Evolutionary conservation across 1,140 invertebrate genomes (phyloP).

Genomic region (Lasaia peninsularis): DNA sequence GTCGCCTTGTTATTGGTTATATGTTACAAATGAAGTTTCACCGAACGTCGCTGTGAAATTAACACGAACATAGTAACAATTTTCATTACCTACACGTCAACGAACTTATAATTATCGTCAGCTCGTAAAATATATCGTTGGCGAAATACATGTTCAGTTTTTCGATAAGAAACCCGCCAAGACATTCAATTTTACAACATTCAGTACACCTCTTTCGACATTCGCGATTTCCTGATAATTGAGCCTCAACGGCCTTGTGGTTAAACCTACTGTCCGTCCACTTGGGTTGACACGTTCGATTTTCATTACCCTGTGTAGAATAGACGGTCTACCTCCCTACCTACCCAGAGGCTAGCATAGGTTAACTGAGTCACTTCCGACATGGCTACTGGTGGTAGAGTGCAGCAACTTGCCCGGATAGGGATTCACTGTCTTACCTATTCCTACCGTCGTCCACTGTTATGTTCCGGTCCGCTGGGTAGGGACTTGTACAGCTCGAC

Average conservation of each 20-base stretch:
- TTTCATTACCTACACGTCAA: slow-evolving; percentile 5
- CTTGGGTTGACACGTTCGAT: neutral
- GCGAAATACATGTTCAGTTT: neutral
- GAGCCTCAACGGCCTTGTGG: neutral
- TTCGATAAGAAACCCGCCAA: slow-evolving; percentile 4
- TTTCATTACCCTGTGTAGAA: no score
- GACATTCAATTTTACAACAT: slow-evolving; percentile 6
- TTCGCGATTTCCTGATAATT: slow-evolving; percentile 5
- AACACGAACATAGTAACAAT: neutral
- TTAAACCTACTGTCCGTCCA: neutral
- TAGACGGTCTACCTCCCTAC: no score
- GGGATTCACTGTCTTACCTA: no score
- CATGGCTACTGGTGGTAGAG: no score
- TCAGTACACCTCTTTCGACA: slow-evolving; percentile 6
- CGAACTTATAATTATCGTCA: slow-evolving; percentile 9
- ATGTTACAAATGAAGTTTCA: neutral
- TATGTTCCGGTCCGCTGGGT: no score
- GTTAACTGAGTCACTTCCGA: no score
- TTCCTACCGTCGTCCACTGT: no score
- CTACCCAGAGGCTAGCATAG: no score
- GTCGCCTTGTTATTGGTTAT: neutral
- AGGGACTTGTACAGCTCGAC: no score
- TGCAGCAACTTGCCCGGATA: no score
- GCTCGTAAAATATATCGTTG: slow-evolving; percentile 5
- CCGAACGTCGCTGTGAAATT: neutral